Evolutionary conservation across 2,888 invertebrate genomes (phyloP).

Genomic region (Vesta saturnalis): DNA sequence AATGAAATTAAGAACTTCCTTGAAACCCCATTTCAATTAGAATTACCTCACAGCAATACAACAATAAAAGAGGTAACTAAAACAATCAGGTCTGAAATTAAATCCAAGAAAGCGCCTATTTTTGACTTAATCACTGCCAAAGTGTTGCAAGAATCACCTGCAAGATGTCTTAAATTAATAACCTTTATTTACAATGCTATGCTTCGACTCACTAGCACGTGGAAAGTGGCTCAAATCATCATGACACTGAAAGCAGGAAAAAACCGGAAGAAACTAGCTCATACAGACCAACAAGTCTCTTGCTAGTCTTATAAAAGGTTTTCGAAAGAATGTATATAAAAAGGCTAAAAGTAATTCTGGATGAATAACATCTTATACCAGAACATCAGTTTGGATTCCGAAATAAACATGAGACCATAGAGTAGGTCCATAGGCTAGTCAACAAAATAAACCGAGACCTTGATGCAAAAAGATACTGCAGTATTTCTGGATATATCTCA

Average conservation of each 20-base stretch:
- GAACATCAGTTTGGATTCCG: slow-evolving; percentile 7
- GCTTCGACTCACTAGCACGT: not conserved
- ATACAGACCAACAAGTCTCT: too few relatives aligned
- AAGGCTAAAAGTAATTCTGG: slow-evolving; percentile 14
- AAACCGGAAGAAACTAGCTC: slow-evolving; percentile 15
- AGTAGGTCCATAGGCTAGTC: slow-evolving; percentile 9
- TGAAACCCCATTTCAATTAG: not conserved
- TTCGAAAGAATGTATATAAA: slow-evolving; percentile 15
- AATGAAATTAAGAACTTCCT: slow-evolving; percentile 6
- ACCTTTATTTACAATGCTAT: too few relatives aligned
- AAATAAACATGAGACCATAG: slow-evolving; percentile 7
- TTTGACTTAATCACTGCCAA: slow-evolving; percentile 16
- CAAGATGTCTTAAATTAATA: too few relatives aligned
- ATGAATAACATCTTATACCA: not conserved
- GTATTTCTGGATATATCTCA: too few relatives aligned
- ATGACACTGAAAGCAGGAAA: not conserved
- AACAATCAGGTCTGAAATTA: too few relatives aligned
- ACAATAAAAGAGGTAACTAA: too few relatives aligned
- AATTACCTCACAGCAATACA: too few relatives aligned
- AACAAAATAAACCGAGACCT: slow-evolving; percentile 12
- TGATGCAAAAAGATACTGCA: slow-evolving; percentile 10
- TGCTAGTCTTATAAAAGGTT: slow-evolving; percentile 13
- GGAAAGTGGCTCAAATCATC: too few relatives aligned
- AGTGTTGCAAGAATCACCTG: slow-evolving; percentile 16
- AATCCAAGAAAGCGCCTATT: slow-evolving; percentile 5